These are phyloP conservation scores for Epinotia nisella DNA, from an alignment of 2,888 invertebrate species.

Conservation along the genomic window DNA sequence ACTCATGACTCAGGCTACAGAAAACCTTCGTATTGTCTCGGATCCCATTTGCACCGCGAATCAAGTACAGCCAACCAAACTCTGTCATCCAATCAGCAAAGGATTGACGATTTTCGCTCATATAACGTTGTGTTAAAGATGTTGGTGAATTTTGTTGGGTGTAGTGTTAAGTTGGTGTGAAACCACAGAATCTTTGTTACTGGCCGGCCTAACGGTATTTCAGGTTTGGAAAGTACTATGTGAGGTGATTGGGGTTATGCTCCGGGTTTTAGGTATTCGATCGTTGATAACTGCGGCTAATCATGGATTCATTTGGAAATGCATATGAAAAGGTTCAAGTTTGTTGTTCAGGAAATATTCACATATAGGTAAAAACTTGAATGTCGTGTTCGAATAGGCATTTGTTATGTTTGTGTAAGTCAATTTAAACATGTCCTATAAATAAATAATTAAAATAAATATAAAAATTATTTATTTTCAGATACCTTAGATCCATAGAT, in stretches of 20 bases:
- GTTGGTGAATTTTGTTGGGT: background rate
- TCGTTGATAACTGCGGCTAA: constrained; percentile 19
- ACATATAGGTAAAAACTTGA: background rate
- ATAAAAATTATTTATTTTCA: too few relatives aligned
- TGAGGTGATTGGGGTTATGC: constrained; percentile 22
- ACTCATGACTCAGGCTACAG: constrained; percentile 45
- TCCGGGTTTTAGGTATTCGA: constrained; percentile 21
- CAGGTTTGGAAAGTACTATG: constrained; percentile 61
- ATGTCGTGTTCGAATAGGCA: too few relatives aligned
- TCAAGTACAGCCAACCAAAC: constrained; percentile 45
- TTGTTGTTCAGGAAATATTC: background rate
- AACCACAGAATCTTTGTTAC: constrained; percentile 71
- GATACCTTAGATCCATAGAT: too few relatives aligned
- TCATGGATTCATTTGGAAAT: constrained; percentile 7
- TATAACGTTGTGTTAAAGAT: constrained; percentile 44
- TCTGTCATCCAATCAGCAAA: background rate
- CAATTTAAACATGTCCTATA: too few relatives aligned
- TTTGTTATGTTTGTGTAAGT: background rate
- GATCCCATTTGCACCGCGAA: constrained; percentile 36
- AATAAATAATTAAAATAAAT: too few relatives aligned
- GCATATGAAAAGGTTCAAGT: background rate
- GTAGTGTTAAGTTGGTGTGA: constrained; percentile 33
- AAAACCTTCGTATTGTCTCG: constrained; percentile 56
- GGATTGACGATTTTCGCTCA: constrained; percentile 41
- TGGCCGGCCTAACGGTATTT: constrained; percentile 69